A percentile compares a stretch with the other conserved stretches of the same genome.
Evolutionary conservation across 1,140 invertebrate genomes (phyloP).

Genomic region (Olivierus martensii): DNA sequence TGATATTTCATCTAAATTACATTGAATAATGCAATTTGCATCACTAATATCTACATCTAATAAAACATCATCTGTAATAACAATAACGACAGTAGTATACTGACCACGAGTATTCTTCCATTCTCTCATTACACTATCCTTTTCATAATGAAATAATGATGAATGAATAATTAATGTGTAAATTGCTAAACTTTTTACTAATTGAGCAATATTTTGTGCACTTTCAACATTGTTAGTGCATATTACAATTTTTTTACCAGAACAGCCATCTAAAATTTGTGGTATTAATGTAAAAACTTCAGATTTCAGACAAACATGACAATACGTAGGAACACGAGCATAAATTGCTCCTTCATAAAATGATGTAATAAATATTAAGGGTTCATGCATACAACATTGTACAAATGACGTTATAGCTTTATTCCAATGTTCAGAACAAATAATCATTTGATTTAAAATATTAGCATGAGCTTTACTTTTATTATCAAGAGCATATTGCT

Average conservation of each 20-base stretch:
- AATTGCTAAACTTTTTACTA: not conserved
- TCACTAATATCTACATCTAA: slow-evolving; percentile 1
- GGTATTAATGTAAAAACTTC: not conserved
- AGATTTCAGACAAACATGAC: slow-evolving; percentile 1
- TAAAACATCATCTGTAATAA: slow-evolving; percentile 6
- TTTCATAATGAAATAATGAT: too few relatives aligned
- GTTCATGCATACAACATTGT: not conserved
- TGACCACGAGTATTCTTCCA: slow-evolving; percentile 2
- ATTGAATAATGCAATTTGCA: slow-evolving; percentile 11
- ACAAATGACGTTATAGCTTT: not conserved
- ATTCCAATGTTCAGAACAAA: slow-evolving; percentile 11
- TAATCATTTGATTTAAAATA: not conserved
- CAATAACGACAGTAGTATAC: not conserved
- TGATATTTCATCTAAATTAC: slow-evolving; percentile 10
- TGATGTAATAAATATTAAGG: slow-evolving; percentile 5
- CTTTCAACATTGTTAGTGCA: not conserved
- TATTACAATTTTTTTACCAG: not conserved
- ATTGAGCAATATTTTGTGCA: slow-evolving; percentile 1
- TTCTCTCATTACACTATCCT: not conserved
- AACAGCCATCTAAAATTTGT: not conserved
- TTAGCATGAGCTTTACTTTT: too few relatives aligned
- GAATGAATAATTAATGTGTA: too few relatives aligned
- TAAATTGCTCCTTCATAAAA: slow-evolving; percentile 10
- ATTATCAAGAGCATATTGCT: too few relatives aligned
- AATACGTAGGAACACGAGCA: slow-evolving; percentile 1